phyloP scores from a whole-genome alignment of 2,888 invertebrate species.

The Chironomus tentans region DNA sequence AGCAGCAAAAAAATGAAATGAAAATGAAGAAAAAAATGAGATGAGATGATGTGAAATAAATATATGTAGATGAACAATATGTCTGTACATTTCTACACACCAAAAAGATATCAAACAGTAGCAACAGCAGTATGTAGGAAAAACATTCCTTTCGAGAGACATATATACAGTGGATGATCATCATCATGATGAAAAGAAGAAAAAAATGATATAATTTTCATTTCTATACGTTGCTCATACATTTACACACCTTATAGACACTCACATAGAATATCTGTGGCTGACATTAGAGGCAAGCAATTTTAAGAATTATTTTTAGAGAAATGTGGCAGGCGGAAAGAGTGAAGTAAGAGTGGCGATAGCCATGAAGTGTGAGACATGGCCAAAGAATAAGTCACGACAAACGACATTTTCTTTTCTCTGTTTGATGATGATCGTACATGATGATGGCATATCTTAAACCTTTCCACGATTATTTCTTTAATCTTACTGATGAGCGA shows the following conservation, averaged over 20 bases:
- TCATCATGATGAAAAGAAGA: background rate
- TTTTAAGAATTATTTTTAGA: constrained; percentile 15
- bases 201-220: background rate
- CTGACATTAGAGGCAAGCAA: background rate
- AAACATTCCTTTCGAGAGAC: background rate
- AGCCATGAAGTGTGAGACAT: constrained; percentile 18
- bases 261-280: background rate
- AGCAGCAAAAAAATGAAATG: no score
- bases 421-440: background rate
- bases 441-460: no score
- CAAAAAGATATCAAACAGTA: background rate
- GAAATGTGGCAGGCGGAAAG: constrained; percentile 24
- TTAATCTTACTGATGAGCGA: no score
- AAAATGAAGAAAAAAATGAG: background rate
- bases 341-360: constrained; percentile 5
- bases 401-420: background rate
- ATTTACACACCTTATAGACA: background rate
- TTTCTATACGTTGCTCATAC: background rate
- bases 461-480: no score
- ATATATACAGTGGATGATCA: no score
- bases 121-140: background rate
- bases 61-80: background rate
- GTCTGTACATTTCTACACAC: background rate
- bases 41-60: background rate
- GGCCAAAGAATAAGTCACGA: background rate